Conservation (phyloP, 2,888 invertebrate genomes). For the Spisula solida region DNA sequence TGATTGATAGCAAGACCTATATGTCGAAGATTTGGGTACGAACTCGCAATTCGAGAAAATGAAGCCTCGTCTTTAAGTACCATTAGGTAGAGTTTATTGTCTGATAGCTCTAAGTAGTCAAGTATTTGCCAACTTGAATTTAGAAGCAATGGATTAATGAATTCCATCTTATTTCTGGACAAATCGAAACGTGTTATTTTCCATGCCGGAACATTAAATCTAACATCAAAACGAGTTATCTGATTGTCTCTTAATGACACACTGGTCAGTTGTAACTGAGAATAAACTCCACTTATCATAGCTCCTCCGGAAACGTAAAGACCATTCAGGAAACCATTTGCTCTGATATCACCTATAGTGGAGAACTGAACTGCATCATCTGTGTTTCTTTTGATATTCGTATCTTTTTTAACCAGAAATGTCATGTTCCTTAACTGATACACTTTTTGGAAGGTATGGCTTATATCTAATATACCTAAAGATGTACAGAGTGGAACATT, state of each 20-base stretch:
- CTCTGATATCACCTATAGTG: not conserved
- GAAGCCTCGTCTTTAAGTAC: not conserved
- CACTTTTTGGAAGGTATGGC: not conserved
- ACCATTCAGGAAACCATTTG: not conserved
- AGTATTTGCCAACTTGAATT: not conserved
- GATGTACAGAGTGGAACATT: not conserved
- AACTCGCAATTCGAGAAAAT: not conserved
- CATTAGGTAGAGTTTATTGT: not conserved
- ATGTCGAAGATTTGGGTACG: not conserved
- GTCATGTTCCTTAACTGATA: not conserved
- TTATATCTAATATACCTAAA: not conserved
- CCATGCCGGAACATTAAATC: not conserved
- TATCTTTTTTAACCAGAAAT: not conserved
- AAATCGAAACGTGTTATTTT: not conserved
- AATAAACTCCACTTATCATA: not conserved
- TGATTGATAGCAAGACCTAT: not conserved
- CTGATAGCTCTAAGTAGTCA: not conserved
- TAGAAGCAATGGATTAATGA: not conserved
- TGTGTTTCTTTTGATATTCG: not conserved
- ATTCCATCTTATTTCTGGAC: conserved; percentile 14
- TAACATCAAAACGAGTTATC: not conserved
- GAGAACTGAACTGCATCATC: not conserved
- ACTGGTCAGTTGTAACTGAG: not conserved
- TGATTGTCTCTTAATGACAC: not conserved
- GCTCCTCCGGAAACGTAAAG: not conserved